Conservation (phyloP, 1,140 invertebrate species). For the Thalassaphorura encarpata region DNA sequence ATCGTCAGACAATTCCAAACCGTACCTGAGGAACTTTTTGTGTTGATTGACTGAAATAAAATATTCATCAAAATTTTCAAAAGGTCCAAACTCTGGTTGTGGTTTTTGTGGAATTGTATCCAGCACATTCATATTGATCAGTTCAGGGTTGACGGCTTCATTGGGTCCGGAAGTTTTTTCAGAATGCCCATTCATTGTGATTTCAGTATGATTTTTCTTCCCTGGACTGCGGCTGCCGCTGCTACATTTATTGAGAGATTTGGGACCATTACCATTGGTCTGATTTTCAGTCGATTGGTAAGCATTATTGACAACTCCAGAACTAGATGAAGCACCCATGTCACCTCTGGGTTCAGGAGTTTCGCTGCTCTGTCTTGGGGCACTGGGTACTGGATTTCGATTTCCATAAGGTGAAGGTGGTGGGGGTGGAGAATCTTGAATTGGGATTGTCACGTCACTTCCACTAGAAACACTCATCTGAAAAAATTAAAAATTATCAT, state of each 20-base stretch:
- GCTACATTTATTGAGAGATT: not conserved
- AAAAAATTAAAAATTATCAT: slow-evolving; percentile 9
- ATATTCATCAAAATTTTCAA: slow-evolving; percentile 61
- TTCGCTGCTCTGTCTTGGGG: not conserved
- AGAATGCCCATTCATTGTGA: slow-evolving; percentile 16
- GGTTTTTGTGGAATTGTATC: slow-evolving; percentile 47
- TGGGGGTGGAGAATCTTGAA: slow-evolving; percentile 31
- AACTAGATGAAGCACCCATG: not conserved
- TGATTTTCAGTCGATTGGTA: slow-evolving; percentile 15
- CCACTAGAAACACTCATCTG: slow-evolving; percentile 32
- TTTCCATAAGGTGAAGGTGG: slow-evolving; percentile 26
- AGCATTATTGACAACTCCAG: slow-evolving; percentile 17
- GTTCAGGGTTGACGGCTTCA: slow-evolving; percentile 67
- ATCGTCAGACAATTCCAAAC: not conserved
- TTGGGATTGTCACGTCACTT: slow-evolving; percentile 30
- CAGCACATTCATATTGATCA: slow-evolving; percentile 58
- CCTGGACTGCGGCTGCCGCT: not conserved
- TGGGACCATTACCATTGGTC: not conserved
- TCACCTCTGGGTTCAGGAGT: not conserved
- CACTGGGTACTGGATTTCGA: not conserved
- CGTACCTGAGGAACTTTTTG: slow-evolving; percentile 70
- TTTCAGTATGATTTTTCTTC: slow-evolving; percentile 14
- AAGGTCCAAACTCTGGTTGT: slow-evolving; percentile 47
- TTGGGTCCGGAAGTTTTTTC: slow-evolving; percentile 33
- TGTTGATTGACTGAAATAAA: slow-evolving; percentile 74